Conservation (phyloP, 2,888 invertebrate genomes). For the Parapristionchus giblindavisi region DNA sequence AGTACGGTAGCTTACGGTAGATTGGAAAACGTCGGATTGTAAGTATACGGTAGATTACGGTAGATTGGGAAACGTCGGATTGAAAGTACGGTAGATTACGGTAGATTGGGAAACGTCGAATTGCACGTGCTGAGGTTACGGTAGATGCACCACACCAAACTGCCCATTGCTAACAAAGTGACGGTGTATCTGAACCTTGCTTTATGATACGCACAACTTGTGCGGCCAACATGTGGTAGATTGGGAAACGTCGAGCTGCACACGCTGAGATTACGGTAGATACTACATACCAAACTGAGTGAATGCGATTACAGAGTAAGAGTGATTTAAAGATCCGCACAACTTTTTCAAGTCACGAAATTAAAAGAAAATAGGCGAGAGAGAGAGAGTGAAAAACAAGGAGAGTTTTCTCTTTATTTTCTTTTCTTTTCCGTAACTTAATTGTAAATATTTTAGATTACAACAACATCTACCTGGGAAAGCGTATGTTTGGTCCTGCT, state of each 20-base stretch:
- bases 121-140: conserved; percentile 39
- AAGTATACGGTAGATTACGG: background rate
- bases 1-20: background rate
- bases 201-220: too few species aligned
- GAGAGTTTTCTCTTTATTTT: too few species aligned
- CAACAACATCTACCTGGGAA: conserved; percentile 68
- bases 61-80: background rate
- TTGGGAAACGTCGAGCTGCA: conserved; percentile 44
- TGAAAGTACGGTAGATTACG: background rate
- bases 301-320: too few species aligned
- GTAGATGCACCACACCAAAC: too few species aligned
- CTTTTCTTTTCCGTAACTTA: background rate
- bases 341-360: background rate
- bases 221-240: conserved; percentile 63
- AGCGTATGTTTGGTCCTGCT: conserved; percentile 67
- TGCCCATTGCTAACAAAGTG: too few species aligned
- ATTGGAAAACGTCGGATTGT: background rate
- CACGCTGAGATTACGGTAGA: background rate
- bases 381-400: too few species aligned
- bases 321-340: too few species aligned
- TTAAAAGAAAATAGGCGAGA: background rate
- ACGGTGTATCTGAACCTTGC: too few species aligned
- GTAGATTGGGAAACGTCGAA: background rate
- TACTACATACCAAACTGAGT: too few species aligned
- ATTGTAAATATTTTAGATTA: conserved; percentile 57